A percentile compares a stretch with the other conserved stretches of the same genome.
These are phyloP conservation scores for Galaxea fascicularis DNA, from an alignment of 92 coral and sea anemone genomes.

Conservation along the genomic window DNA sequence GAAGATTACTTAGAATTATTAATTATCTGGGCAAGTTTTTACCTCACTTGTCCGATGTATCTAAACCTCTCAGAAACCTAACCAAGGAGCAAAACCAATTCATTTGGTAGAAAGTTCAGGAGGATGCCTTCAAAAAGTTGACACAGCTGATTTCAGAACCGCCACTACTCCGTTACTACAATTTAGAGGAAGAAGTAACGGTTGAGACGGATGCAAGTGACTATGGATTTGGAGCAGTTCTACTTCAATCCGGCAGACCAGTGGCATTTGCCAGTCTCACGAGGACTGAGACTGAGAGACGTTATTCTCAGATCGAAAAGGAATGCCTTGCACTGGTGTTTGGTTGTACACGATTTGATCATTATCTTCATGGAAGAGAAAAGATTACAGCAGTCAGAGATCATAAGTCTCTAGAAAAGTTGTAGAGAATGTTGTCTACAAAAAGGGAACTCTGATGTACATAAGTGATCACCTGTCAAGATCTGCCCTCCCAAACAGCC, in stretches of 20 bases:
- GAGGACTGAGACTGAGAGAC: constrained; percentile 9
- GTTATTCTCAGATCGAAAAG: too few species aligned
- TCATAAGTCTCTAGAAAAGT: constrained; percentile 5
- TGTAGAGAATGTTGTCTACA: constrained; percentile 22
- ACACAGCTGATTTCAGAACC: constrained; percentile 37
- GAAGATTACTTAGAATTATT: constrained; percentile 38
- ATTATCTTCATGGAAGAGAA: constrained; percentile 21
- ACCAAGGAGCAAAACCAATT: constrained; percentile 17
- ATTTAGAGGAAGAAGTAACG: constrained; percentile 34
- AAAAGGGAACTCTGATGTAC: constrained; percentile 33
- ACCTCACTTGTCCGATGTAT: constrained; percentile 28
- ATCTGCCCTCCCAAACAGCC: background rate
- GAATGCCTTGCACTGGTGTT: constrained; percentile 39
- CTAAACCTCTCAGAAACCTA: constrained; percentile 37
- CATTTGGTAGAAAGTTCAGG: constrained; percentile 26
- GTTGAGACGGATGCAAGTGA: background rate
- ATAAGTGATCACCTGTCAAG: constrained; percentile 42
- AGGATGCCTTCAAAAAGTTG: constrained; percentile 5
- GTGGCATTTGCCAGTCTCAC: constrained; percentile 38
- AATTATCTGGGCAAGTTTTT: constrained; percentile 42
- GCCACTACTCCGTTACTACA: constrained; percentile 33
- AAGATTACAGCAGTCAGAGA: constrained; percentile 24
- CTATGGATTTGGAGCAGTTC: constrained; percentile 32
- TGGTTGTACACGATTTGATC: constrained; percentile 34
- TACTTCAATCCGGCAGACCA: constrained; percentile 33